Percentiles rank a stretch among this genome's conserved stretches.
phyloP scores from a whole-genome alignment of 2,888 invertebrate species.

The Melolontha melolontha region DNA sequence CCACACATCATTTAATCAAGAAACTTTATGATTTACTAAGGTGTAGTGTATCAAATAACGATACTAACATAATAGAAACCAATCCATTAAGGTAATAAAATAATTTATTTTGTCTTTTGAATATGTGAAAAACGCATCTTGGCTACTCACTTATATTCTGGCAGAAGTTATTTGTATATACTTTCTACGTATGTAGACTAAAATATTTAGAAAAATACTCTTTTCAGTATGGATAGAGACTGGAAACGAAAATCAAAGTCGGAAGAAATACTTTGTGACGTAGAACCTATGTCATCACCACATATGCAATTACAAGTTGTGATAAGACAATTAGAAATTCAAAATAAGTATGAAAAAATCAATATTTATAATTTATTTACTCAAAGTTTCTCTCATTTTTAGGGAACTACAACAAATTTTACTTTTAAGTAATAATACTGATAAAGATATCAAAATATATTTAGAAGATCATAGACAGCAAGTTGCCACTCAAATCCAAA shows the following conservation, averaged over 20 bases:
- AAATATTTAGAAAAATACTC: conserved; percentile 38
- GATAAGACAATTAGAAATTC: conserved; percentile 77
- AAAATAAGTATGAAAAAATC: conserved; percentile 67
- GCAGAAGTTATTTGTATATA: neutral
- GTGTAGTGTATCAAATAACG: conserved; percentile 53
- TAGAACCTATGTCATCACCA: conserved; percentile 66
- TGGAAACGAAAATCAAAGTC: conserved; percentile 51
- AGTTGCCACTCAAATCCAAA: conserved; percentile 74
- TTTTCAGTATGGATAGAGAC: conserved; percentile 52
- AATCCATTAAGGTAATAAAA: conserved; percentile 64
- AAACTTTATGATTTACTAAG: conserved; percentile 56
- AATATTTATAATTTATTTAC: conserved; percentile 3
- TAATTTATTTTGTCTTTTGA: conserved; percentile 9
- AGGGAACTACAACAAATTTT: conserved; percentile 69
- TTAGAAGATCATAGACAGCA: conserved; percentile 74
- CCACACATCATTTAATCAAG: conserved; percentile 55
- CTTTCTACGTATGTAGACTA: neutral
- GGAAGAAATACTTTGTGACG: conserved; percentile 51
- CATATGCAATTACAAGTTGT: conserved; percentile 76
- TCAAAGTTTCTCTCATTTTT: conserved; percentile 48
- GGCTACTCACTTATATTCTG: neutral
- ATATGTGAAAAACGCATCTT: neutral
- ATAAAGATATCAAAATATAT: conserved; percentile 67
- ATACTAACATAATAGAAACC: conserved; percentile 52
- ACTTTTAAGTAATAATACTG: conserved; percentile 56